phyloP scores from a whole-genome alignment of 2,113 vertebrate species.

The Coregonus clupeaformis region DNA sequence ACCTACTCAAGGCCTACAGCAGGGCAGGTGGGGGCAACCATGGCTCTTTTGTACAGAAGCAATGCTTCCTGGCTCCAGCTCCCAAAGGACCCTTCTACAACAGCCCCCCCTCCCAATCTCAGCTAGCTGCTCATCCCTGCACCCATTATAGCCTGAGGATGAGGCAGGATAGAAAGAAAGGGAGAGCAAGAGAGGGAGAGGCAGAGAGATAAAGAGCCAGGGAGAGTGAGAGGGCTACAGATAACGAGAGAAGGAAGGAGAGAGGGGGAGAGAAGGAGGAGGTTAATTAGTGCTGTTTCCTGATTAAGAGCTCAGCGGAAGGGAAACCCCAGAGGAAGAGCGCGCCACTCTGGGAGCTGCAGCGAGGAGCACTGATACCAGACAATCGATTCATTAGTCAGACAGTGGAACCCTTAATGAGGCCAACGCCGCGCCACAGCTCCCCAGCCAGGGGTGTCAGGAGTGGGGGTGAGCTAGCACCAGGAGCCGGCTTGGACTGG shows the following conservation, averaged over 20 bases:
- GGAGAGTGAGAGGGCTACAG: conserved; percentile 29
- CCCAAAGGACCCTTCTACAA: conserved; percentile 32
- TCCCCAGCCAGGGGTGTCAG: conserved; percentile 61
- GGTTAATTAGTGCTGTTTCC: conserved; percentile 75
- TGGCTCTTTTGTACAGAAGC: conserved; percentile 51
- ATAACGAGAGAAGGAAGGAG: conserved; percentile 30
- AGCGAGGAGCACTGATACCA: conserved; percentile 72
- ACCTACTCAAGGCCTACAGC: neutral
- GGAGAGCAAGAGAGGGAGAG: conserved; percentile 26
- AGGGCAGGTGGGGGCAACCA: conserved; percentile 23
- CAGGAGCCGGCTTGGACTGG: conserved; percentile 27
- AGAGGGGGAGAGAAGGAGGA: conserved; percentile 42
- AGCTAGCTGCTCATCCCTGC: neutral
- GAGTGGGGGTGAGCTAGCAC: conserved; percentile 47
- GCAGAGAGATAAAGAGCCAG: conserved; percentile 3
- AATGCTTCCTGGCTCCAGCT: neutral
- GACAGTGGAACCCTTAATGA: conserved; percentile 71
- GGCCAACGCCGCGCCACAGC: conserved; percentile 56
- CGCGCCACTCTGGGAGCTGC: conserved; percentile 58
- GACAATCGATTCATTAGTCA: conserved; percentile 78
- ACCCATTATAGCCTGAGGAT: conserved; percentile 31
- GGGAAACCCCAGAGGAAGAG: conserved; percentile 61
- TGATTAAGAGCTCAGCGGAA: conserved; percentile 75
- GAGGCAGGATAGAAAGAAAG: conserved; percentile 44
- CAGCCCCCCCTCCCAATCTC: neutral